phyloP scores from a whole-genome alignment of 2,888 invertebrate genomes.

The Drosophila phalerata region DNA sequence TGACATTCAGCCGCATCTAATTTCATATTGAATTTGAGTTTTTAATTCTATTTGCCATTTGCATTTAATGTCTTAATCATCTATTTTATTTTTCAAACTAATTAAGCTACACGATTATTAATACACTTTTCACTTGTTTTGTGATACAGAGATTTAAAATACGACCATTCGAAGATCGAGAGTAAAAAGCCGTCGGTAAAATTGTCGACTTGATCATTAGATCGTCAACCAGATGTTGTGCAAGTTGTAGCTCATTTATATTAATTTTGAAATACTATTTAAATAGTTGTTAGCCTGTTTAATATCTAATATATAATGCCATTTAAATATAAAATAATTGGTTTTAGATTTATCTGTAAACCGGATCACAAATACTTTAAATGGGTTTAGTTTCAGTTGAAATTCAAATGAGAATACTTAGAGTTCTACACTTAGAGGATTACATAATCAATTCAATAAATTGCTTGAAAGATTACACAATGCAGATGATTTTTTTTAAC shows the following conservation, averaged over 20 bases:
- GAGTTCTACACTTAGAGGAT: background rate
- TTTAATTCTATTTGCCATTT: slow-evolving; percentile 33
- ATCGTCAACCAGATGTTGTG: background rate
- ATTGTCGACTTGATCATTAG: background rate
- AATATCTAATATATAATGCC: background rate
- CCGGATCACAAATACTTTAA: background rate
- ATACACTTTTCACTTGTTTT: background rate
- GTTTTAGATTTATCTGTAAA: background rate
- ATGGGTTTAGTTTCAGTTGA: background rate
- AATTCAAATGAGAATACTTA: background rate
- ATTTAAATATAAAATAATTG: background rate
- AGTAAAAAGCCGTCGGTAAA: slow-evolving; percentile 45
- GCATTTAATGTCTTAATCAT: slow-evolving; percentile 62
- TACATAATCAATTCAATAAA: background rate
- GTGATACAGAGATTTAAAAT: background rate
- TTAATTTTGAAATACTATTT: slow-evolving; percentile 2
- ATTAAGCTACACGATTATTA: slow-evolving; percentile 15
- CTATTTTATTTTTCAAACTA: slow-evolving; percentile 12
- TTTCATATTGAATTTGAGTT: slow-evolving; percentile 4
- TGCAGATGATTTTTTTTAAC: background rate
- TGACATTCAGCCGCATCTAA: slow-evolving; percentile 40
- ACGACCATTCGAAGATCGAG: slow-evolving; percentile 9
- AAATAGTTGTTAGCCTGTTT: background rate
- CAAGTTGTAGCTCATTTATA: background rate
- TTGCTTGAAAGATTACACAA: background rate